Conservation (phyloP, 2,113 vertebrate genomes). For the Scalopus aquaticus region DNA sequence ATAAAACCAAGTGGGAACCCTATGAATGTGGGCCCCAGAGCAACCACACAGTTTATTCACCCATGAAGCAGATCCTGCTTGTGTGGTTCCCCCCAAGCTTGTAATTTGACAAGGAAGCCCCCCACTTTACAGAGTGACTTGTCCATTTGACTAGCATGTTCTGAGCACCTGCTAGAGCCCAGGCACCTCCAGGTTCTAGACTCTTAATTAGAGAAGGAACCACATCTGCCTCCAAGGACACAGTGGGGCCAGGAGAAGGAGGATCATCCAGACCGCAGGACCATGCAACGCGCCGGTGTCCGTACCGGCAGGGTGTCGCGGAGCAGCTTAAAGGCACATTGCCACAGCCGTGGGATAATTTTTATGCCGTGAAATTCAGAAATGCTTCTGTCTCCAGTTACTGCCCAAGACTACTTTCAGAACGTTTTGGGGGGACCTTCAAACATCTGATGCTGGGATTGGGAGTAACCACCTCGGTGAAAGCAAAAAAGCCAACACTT, state of each 20-base stretch:
- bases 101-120: not conserved
- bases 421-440: conserved; percentile 43
- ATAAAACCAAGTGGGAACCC: not conserved
- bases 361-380: not conserved
- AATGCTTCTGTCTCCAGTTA: not conserved
- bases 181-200: not conserved
- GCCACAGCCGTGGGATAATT: not conserved
- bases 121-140: not conserved
- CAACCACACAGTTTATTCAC: too few relatives aligned
- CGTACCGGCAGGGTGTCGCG: accelerated
- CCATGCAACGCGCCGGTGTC: not conserved
- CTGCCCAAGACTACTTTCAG: accelerated
- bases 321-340: not conserved
- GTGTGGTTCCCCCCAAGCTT: not conserved
- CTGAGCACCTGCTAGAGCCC: not conserved
- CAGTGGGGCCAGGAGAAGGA: accelerated
- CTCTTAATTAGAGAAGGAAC: not conserved
- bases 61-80: not conserved
- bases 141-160: not conserved
- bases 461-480: not conserved
- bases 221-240: not conserved
- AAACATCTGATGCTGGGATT: conserved; percentile 14
- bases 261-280: not conserved
- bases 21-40: not conserved
- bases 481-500: not conserved